Conservation (phyloP, 2,888 invertebrate species). For the Nysson spinosus region DNA sequence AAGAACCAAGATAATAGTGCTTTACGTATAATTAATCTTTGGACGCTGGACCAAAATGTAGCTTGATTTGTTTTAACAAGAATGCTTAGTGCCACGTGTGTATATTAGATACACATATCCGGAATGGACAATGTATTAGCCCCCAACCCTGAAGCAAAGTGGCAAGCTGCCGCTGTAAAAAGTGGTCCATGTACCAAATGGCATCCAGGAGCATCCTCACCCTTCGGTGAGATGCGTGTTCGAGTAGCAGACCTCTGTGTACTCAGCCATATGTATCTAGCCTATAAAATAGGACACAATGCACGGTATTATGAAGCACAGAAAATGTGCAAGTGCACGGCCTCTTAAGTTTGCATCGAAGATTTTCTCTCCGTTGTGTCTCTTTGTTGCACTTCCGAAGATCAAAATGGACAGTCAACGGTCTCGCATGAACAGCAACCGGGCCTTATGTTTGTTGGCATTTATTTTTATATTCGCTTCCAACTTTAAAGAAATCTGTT, state of each 20-base stretch:
- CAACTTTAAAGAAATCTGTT: background rate
- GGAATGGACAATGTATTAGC: conserved; percentile 33
- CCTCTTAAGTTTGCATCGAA: conserved; percentile 72
- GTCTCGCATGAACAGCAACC: conserved; percentile 14
- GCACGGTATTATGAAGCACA: conserved; percentile 42
- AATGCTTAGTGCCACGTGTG: too few species aligned
- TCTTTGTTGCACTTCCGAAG: conserved; percentile 52
- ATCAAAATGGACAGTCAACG: conserved; percentile 69
- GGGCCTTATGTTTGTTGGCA: conserved; percentile 7
- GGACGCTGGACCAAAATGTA: background rate
- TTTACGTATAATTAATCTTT: background rate
- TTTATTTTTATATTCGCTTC: background rate
- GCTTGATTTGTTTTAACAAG: too few species aligned
- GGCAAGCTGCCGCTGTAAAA: conserved; percentile 55
- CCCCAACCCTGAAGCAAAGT: conserved; percentile 48
- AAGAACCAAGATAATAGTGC: background rate
- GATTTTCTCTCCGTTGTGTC: conserved; percentile 64
- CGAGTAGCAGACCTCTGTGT: conserved; percentile 42
- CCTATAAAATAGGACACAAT: conserved; percentile 63
- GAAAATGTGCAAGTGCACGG: conserved; percentile 64
- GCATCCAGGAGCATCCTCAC: conserved; percentile 36
- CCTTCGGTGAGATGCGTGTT: conserved; percentile 43
- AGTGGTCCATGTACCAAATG: conserved; percentile 40
- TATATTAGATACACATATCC: conserved; percentile 18
- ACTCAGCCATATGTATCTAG: conserved; percentile 64